Evolutionary conservation across 2,797 vertebrate genomes (phyloP).

Genomic region (Scarus forsteni): DNA sequence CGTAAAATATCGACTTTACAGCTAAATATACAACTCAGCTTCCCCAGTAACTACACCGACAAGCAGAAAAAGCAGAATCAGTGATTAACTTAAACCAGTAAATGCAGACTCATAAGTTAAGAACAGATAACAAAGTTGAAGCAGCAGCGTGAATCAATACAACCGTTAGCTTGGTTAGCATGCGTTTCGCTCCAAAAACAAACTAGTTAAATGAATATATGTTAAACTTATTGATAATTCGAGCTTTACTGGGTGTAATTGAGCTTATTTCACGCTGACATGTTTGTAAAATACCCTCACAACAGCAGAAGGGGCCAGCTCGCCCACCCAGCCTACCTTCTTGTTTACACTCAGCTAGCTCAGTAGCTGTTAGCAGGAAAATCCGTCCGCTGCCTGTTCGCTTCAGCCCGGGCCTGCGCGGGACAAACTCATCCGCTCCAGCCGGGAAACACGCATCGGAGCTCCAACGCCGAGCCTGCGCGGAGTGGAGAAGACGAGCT

Average conservation of each 20-base stretch:
- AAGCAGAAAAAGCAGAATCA: rapidly evolving
- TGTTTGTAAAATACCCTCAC: neutral
- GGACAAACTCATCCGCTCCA: conserved; percentile 62
- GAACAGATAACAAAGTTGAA: neutral
- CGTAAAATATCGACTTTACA: neutral
- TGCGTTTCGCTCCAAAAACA: neutral
- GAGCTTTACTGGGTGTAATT: neutral
- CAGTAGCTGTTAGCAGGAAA: conserved; percentile 54
- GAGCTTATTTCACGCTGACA: neutral
- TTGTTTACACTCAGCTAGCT: conserved; percentile 73
- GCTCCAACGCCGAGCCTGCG: neutral
- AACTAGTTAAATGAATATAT: rapidly evolving
- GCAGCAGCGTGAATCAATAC: neutral
- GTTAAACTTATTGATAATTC: rapidly evolving
- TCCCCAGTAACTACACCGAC: neutral
- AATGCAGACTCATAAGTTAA: neutral
- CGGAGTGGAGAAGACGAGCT: neutral
- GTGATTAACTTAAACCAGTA: no score
- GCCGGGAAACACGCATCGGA: conserved; percentile 64
- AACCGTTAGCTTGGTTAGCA: conserved; percentile 2
- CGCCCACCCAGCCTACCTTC: conserved; percentile 61
- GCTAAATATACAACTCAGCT: neutral
- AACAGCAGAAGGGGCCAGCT: neutral
- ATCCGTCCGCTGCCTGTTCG: conserved; percentile 46
- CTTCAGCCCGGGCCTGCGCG: conserved; percentile 76